These are phyloP conservation scores for Chaetophractus vellerosus DNA, from an alignment of 2,797 vertebrate genomes.

Conservation along the genomic window DNA sequence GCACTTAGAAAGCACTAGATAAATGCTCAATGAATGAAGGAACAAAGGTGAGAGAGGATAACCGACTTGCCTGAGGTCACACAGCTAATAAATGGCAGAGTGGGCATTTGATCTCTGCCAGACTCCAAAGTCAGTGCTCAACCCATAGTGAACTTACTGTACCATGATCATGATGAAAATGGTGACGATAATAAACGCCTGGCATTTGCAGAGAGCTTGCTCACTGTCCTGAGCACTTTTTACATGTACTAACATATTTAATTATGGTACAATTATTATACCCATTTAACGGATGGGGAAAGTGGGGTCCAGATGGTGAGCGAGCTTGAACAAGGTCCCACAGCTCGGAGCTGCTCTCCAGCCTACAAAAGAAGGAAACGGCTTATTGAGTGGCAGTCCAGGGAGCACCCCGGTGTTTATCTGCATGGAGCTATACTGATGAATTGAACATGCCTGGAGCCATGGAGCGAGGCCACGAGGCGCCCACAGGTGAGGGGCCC, in stretches of 20 bases:
- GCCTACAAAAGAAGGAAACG: background rate
- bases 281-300: background rate
- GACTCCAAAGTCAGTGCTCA: background rate
- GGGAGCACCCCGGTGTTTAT: background rate
- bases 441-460: background rate
- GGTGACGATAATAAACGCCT: background rate
- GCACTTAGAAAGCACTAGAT: background rate
- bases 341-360: background rate
- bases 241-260: background rate
- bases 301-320: background rate
- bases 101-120: background rate
- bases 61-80: background rate
- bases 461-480: background rate
- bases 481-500: background rate
- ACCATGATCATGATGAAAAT: fast-evolving
- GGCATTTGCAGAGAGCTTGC: too few relatives aligned
- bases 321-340: background rate
- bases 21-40: background rate
- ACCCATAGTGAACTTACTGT: background rate
- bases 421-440: background rate
- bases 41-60: background rate
- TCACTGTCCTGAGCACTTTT: background rate
- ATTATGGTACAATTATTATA: too few relatives aligned
- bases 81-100: background rate
- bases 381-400: background rate